Base-by-base conservation (phyloP, 1,140 invertebrate species). In the Andricus grossulariae region DNA sequence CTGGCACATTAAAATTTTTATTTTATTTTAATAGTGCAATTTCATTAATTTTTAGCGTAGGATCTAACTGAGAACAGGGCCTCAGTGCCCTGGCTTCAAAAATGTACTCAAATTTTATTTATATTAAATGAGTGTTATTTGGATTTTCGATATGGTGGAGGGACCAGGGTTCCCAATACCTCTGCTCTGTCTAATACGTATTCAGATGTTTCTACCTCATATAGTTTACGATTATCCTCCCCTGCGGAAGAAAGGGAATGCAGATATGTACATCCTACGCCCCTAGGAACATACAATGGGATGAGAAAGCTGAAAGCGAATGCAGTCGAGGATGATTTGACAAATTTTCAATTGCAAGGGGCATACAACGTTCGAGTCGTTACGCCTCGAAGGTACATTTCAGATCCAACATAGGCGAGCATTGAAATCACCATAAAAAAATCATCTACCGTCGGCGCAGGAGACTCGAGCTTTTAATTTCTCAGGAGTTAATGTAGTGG, bases 351-450 rank as follows among this genome's bases (percentile, higher is more conserved):
- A 86, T 80, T 83, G 78, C 78, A 79, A 72, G 80, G 82, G 85
- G 81, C 79, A 77, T 77, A 76, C 70, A 77, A 45, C 74, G 72
- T 12, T 52, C 13, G 54, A 57, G 76, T 72, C 73, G 72, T 66
- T 54, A 50, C 13, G 60, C 60, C 57, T 57, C 70, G 66, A 77
- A 72, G 50, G 25, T n/a, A 57, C 19, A 55, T 60, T 21, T 57
- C 74, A 81, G 84, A 75, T 74, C 71, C 77, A 80, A 80, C 76
- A 78, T 60, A 71, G 75, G 70, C 75, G 71, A 77, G 83, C 85
- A 84, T 87, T 85, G 86, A 88, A 88, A 88, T 88, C 86, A 85
- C 84, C 83, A 87, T 87, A 88, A 88, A 88, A 88, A 88, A 83
- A 78, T 45, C 39, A 45, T 45, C 39, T 45, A 73, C 16, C 76